Evolutionary conservation across 2,113 vertebrate species (phyloP).

Genomic region (Aptenodytes patagonicus): DNA sequence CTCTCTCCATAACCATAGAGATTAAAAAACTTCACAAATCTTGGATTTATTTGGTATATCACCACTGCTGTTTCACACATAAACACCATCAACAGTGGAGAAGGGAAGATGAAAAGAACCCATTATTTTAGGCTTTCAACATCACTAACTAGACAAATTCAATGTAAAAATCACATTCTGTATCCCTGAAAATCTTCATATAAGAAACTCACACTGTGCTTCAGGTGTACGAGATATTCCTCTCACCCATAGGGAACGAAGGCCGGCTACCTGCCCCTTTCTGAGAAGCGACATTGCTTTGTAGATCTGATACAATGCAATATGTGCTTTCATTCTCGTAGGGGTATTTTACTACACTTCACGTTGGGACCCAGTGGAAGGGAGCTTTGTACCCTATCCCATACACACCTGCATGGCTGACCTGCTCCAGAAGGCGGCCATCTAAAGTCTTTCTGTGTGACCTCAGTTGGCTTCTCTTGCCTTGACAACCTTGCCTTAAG

Average conservation of each 20-base stretch:
- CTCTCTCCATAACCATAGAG: background rate
- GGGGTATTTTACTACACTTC: background rate
- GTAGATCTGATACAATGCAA: background rate
- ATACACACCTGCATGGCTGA: background rate
- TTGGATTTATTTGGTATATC: background rate
- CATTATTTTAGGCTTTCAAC: background rate
- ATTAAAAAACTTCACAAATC: background rate
- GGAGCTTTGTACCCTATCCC: background rate
- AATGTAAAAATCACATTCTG: background rate
- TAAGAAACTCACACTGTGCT: background rate
- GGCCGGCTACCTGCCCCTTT: background rate
- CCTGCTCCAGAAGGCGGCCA: background rate
- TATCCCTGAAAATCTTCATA: background rate
- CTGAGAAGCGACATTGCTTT: background rate
- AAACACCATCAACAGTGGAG: background rate
- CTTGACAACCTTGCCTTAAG: background rate
- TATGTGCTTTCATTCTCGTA: rapidly evolving
- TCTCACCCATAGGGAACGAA: background rate
- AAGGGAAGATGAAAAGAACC: background rate
- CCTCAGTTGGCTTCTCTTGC: background rate
- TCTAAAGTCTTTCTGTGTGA: background rate
- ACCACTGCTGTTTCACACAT: background rate
- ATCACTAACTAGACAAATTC: background rate
- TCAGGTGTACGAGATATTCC: background rate
- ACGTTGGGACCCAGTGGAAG: background rate